phyloP scores from a whole-genome alignment of 2,797 vertebrate genomes.

The Tadarida brasiliensis region DNA sequence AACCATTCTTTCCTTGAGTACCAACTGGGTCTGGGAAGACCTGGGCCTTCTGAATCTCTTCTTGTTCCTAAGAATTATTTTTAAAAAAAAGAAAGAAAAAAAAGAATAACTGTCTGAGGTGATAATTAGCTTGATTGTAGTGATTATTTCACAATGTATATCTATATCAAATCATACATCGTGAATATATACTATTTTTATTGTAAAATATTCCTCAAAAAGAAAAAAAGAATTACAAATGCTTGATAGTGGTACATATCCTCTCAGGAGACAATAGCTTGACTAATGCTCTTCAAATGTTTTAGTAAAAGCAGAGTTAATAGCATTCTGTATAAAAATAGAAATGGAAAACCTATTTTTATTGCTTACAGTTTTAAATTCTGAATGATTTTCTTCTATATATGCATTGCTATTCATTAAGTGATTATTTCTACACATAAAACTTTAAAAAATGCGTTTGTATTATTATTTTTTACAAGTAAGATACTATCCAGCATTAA shows the following conservation, averaged over 20 bases:
- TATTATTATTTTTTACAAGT: slow-evolving; percentile 53
- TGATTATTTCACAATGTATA: not conserved
- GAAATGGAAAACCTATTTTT: not conserved
- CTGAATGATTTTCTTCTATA: not conserved
- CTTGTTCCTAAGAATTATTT: not conserved
- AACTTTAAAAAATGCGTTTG: not conserved
- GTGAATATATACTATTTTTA: not conserved
- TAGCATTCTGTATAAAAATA: not conserved
- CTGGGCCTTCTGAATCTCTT: not conserved
- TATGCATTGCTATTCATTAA: not conserved
- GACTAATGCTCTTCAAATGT: not conserved
- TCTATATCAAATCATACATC: not conserved
- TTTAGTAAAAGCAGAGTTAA: slow-evolving; percentile 36
- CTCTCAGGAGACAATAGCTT: not conserved
- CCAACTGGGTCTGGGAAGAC: not conserved
- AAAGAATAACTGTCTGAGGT: not conserved
- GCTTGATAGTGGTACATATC: not conserved
- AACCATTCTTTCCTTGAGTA: not conserved
- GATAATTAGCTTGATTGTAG: not conserved
- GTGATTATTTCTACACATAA: slow-evolving; percentile 11
- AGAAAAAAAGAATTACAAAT: not conserved
- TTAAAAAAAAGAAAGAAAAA: not conserved
- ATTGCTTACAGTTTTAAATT: slow-evolving; percentile 38
- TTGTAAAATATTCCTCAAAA: not conserved
- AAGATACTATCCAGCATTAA: slow-evolving; percentile 26